These are phyloP conservation scores for Notamacropus eugenii DNA, from an alignment of 2,797 vertebrate genomes.

Conservation along the genomic window DNA sequence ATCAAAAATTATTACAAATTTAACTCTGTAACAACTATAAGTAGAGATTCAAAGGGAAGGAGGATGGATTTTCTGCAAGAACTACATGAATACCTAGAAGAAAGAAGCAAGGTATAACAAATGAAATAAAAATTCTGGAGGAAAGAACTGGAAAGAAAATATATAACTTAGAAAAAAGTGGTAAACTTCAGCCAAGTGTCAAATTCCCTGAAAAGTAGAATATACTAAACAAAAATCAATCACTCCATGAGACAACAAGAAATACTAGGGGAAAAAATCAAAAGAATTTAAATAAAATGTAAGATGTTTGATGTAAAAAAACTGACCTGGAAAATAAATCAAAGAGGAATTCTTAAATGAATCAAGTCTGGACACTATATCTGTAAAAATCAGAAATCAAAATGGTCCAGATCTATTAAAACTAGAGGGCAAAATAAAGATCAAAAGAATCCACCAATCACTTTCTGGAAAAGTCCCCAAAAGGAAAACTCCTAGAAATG, in stretches of 20 bases:
- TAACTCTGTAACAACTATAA: neutral
- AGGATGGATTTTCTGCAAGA: neutral
- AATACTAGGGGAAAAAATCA: neutral
- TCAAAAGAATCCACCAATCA: neutral
- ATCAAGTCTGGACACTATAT: neutral
- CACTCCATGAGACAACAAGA: neutral
- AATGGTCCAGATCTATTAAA: neutral
- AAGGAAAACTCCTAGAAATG: neutral
- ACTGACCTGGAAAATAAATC: neutral
- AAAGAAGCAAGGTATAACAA: neutral
- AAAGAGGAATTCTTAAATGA: neutral
- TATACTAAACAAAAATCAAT: neutral
- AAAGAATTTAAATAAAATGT: neutral
- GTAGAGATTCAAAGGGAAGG: neutral
- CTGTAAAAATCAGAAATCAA: neutral
- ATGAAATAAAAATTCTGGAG: neutral
- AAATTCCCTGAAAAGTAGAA: neutral
- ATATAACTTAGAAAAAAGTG: neutral
- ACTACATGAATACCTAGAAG: neutral
- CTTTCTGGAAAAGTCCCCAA: neutral
- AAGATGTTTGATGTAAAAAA: neutral
- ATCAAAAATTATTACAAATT: neutral
- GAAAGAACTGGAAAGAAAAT: neutral
- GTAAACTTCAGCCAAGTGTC: neutral
- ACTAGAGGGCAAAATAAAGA: neutral